Evolutionary conservation across 2,797 vertebrate species (phyloP).

Genomic region (Lithobates pipiens): DNA sequence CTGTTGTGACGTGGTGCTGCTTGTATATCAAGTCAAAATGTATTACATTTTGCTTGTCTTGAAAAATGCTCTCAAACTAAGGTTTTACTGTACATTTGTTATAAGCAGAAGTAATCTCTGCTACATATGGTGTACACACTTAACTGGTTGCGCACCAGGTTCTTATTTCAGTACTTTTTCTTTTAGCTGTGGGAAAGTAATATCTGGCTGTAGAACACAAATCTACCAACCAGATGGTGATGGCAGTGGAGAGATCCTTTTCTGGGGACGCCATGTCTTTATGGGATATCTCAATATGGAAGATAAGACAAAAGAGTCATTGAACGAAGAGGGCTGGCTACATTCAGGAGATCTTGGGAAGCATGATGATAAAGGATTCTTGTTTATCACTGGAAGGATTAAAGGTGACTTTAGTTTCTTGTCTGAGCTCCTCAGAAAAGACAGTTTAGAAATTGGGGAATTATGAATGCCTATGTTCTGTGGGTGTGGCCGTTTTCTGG

Average conservation of each 20-base stretch:
- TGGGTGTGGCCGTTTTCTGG: too few relatives aligned
- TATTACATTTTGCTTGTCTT: too few relatives aligned
- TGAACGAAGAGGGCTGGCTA: constrained; percentile 90
- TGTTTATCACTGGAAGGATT: constrained; percentile 91
- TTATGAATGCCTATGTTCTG: too few relatives aligned
- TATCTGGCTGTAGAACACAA: constrained; percentile 82
- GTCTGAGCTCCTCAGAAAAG: too few relatives aligned
- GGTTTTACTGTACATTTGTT: too few relatives aligned
- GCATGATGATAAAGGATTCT: constrained; percentile 82
- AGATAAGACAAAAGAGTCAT: constrained; percentile 82
- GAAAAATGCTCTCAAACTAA: too few relatives aligned
- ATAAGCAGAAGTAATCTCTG: too few relatives aligned
- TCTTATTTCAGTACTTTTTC: background rate
- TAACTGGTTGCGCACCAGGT: too few relatives aligned
- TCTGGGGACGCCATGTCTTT: constrained; percentile 93
- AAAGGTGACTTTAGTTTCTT: constrained; percentile 63
- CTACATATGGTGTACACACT: too few relatives aligned
- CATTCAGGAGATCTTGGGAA: constrained; percentile 92
- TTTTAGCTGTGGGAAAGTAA: constrained; percentile 84
- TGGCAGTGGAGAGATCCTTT: constrained; percentile 87
- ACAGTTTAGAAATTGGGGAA: too few relatives aligned
- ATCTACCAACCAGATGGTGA: constrained; percentile 79
- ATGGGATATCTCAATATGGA: constrained; percentile 94
- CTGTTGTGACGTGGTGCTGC: too few relatives aligned
- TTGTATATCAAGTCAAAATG: too few relatives aligned